These are phyloP conservation scores for Tethya wilhelma DNA, from an alignment of 37 sponge, comb jelly and placozoan genomes.

Conservation along the genomic window DNA sequence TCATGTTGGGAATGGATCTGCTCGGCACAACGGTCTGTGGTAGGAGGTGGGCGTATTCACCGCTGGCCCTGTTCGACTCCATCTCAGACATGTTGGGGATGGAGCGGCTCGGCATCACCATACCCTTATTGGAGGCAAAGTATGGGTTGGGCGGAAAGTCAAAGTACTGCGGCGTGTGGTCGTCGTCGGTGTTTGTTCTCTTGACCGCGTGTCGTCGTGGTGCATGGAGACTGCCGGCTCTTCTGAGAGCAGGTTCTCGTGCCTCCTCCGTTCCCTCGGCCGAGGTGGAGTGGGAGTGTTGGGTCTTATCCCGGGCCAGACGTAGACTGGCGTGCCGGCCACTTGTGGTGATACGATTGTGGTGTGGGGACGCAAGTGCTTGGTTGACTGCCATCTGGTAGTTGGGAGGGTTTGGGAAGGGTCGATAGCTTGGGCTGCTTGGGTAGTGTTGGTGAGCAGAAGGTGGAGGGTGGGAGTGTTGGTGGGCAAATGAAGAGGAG, in stretches of 20 bases:
- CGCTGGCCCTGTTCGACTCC: background rate
- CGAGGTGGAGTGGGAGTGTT: background rate
- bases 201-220: background rate
- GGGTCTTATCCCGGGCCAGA: background rate
- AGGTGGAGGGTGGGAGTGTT: background rate
- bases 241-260: background rate
- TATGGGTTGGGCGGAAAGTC: background rate
- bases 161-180: background rate
- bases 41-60: background rate
- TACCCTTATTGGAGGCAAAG: background rate
- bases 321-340: conserved; percentile 42
- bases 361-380: background rate
- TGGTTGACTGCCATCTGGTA: background rate
- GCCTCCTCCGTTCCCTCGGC: background rate
- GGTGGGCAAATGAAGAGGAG: conserved; percentile 7
- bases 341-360: background rate
- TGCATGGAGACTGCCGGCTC: conserved; percentile 29
- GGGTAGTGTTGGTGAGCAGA: background rate
- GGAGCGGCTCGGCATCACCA: conserved; percentile 6
- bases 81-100: conserved; percentile 2
- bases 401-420: background rate
- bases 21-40: conserved; percentile 13
- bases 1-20: conserved; percentile 36
- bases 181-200: background rate
- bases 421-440: background rate